Evolutionary conservation across 2,888 invertebrate species (phyloP).

Genomic region (Rhodophaea formosa): DNA sequence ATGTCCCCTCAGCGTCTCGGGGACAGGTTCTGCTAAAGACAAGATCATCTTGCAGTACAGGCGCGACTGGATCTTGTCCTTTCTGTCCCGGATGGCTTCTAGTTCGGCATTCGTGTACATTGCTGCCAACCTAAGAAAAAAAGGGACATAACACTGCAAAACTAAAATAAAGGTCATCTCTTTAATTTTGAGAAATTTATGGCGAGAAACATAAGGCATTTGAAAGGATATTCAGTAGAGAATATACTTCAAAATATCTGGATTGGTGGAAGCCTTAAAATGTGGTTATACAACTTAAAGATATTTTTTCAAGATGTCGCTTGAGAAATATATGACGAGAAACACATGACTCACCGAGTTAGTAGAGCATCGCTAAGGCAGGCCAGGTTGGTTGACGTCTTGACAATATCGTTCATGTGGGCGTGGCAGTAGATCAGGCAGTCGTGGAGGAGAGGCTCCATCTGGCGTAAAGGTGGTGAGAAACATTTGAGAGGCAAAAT

Average conservation of each 20-base stretch:
- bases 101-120: slow-evolving; percentile 94
- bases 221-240: too few species aligned
- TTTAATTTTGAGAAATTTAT: neutral
- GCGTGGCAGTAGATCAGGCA: slow-evolving; percentile 93
- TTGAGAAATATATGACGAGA: neutral
- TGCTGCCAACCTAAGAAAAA: slow-evolving; percentile 84
- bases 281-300: too few species aligned
- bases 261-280: too few species aligned
- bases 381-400: slow-evolving; percentile 91
- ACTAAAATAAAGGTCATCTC: too few species aligned
- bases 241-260: too few species aligned
- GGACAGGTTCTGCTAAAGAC: slow-evolving; percentile 87
- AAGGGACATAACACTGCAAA: too few species aligned
- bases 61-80: slow-evolving; percentile 93
- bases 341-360: slow-evolving; percentile 68
- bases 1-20: slow-evolving; percentile 89
- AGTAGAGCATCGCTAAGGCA: slow-evolving; percentile 91
- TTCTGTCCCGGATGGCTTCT: slow-evolving; percentile 91
- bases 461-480: slow-evolving; percentile 72
- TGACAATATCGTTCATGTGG: slow-evolving; percentile 92
- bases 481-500: neutral
- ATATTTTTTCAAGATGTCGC: too few species aligned
- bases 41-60: slow-evolving; percentile 91
- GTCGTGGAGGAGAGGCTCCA: slow-evolving; percentile 93
- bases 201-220: neutral